Conservation (phyloP, 1,140 invertebrate genomes). For the Brachionus paranguensis region DNA sequence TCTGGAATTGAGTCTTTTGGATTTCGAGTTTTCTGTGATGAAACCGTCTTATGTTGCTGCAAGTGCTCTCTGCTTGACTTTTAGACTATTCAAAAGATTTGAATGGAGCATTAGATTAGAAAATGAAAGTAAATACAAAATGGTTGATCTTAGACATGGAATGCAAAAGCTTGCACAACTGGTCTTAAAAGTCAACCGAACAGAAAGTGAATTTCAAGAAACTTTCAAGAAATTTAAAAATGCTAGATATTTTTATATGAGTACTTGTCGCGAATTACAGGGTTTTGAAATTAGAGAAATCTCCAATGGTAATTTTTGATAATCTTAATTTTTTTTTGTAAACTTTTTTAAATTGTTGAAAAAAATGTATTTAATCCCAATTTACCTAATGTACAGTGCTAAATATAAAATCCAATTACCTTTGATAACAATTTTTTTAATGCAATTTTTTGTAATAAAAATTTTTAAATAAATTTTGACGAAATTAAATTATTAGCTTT, state of each 20-base stretch:
- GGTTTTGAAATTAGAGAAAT: not conserved
- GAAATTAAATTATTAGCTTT: no score
- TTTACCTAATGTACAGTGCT: not conserved
- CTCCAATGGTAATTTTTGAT: not conserved
- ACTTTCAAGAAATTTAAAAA: not conserved
- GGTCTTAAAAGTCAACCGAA: not conserved
- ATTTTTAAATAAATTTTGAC: not conserved
- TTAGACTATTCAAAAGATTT: not conserved
- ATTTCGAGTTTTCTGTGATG: not conserved
- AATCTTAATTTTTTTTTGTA: not conserved
- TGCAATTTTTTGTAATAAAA: not conserved
- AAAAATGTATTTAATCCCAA: not conserved
- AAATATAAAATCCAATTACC: not conserved
- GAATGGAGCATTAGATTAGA: not conserved
- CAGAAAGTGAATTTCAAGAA: not conserved
- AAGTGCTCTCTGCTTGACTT: not conserved
- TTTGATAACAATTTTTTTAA: not conserved
- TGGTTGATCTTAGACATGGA: constrained; percentile 19
- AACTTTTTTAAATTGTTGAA: not conserved
- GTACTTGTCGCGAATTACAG: not conserved
- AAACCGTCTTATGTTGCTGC: not conserved
- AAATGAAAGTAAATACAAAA: not conserved
- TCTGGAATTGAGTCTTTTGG: not conserved
- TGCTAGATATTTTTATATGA: not conserved
- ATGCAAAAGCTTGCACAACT: constrained; percentile 22